These are phyloP conservation scores for Lycophotia porphyrea DNA, from an alignment of 2,888 invertebrate genomes.

Conservation along the genomic window DNA sequence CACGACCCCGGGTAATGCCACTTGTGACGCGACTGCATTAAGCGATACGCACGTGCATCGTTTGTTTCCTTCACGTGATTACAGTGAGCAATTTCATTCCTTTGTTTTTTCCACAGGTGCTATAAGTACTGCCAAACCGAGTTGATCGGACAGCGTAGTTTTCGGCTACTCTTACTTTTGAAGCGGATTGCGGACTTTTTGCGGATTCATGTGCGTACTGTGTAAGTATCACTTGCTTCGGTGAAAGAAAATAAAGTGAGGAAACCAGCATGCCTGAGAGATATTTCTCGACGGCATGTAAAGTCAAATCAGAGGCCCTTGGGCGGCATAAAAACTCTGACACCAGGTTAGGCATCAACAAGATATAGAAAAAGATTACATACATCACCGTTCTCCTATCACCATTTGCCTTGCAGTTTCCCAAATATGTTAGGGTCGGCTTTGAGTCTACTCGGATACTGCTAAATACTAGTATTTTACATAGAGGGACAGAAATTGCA, in stretches of 20 bases:
- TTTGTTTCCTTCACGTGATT: not conserved
- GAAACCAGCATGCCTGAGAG: too few relatives aligned
- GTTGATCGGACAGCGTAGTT: not conserved
- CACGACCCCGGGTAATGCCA: not conserved
- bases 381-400: not conserved
- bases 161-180: not conserved
- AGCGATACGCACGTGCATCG: too few relatives aligned
- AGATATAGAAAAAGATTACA: too few relatives aligned
- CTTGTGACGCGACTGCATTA: not conserved
- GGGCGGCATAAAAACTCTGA: too few relatives aligned
- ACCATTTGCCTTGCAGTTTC: not conserved
- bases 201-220: too few relatives aligned
- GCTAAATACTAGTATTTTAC: not conserved
- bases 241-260: too few relatives aligned
- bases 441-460: not conserved
- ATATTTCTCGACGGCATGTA: too few relatives aligned
- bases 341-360: too few relatives aligned
- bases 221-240: too few relatives aligned
- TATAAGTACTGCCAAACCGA: not conserved
- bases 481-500: not conserved
- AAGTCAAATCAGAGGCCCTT: too few relatives aligned
- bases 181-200: too few relatives aligned
- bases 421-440: not conserved
- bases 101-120: not conserved
- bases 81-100: not conserved